Evolutionary conservation across 2,888 invertebrate genomes (phyloP), one percentile per base, ranked within the genome.

Genomic region (Boloria selene): DNA sequence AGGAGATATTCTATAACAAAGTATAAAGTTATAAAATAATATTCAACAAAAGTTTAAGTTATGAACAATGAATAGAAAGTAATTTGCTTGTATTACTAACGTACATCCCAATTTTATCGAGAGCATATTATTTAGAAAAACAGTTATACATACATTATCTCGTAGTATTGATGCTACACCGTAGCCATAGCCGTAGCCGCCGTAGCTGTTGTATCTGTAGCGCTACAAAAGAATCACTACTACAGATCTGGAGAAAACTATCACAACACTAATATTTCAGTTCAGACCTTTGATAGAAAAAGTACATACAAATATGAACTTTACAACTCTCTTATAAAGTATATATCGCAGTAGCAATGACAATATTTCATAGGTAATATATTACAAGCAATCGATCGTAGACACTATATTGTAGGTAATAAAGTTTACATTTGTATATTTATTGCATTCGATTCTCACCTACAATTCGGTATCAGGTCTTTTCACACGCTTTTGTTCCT

Each of bases 401-500:
- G 69, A 74, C 79, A 75, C 72, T 84, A 70, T 53, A 5, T 5
- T 5, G 4, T 22, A 56, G 14, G 7, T 0, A 4, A 70, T 78
- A 86, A 71, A 75, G 77, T 74, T 70, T 59, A 70, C 68, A 73
- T 75, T 83, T 14, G 71, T 47, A 67, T 63, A 26, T 17, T 10
- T 67, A 68, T 69, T 71, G 75, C 77, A 81, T 82, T 84, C 82
- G 85, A 84, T 86, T 86, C 86, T 77, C 85, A 85, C 85, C 86
- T 85, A 82, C 82, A 84, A 82, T 85, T 87, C 84, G 85, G 85
- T 81, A 84, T 63, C 49, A 63, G 64, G 51, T 56, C 58, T 86
- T 87, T 87, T 86, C 86, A 79, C 80, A 78, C 84, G 84, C 83
- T 83, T 87, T 88, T 87, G 87, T 87, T 88, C 85, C 83, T 88